Evolutionary conservation across 92 coral and sea anemone species (phyloP).

Genomic region (Phenganax marumi): DNA sequence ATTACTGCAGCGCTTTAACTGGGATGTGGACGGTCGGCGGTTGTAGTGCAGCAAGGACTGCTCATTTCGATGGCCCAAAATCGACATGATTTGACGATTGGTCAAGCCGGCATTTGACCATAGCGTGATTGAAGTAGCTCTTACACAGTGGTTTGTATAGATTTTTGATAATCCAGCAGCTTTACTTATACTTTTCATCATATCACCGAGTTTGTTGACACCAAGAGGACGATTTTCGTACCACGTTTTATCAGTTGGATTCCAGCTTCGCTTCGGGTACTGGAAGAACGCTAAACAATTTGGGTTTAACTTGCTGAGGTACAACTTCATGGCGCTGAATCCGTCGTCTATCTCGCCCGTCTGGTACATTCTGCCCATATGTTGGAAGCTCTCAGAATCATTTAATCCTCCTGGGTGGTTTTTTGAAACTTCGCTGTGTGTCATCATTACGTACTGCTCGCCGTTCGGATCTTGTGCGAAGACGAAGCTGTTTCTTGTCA

Average conservation of each 20-base stretch:
- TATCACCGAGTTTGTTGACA: constrained; percentile 23
- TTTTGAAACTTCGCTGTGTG: constrained; percentile 56
- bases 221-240: constrained; percentile 47
- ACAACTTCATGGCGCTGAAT: constrained; percentile 46
- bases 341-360: constrained; percentile 43
- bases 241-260: constrained; percentile 29
- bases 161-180: constrained; percentile 13
- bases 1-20: constrained; percentile 20
- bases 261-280: constrained; percentile 36
- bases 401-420: constrained; percentile 58
- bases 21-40: constrained; percentile 20
- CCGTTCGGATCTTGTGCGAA: not conserved
- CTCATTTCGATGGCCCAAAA: constrained; percentile 21
- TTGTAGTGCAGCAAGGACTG: constrained; percentile 31
- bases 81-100: constrained; percentile 14
- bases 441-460: constrained; percentile 27
- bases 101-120: constrained; percentile 30
- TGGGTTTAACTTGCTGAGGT: constrained; percentile 48
- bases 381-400: constrained; percentile 41
- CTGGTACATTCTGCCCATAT: constrained; percentile 53
- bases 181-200: constrained; percentile 38
- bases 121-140: constrained; percentile 14
- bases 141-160: constrained; percentile 16
- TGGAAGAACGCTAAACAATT: constrained; percentile 11
- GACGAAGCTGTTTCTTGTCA: constrained; percentile 30